A percentile compares a stretch with the other conserved stretches of the same genome.
Conservation (phyloP, 2,113 vertebrate genomes). For the Lagenorhynchus albirostris region DNA sequence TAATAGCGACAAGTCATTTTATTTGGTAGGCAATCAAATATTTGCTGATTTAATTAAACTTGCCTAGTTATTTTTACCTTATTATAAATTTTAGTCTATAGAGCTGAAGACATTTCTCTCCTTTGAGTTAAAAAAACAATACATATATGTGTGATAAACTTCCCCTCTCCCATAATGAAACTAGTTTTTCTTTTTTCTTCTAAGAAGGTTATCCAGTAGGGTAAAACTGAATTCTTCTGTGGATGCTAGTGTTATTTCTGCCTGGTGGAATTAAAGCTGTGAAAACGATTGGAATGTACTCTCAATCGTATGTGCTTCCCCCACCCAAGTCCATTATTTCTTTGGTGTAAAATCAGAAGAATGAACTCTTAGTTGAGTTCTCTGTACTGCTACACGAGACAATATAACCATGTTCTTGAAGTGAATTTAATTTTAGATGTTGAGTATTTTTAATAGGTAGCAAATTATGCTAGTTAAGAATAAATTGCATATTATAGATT, state of each 20-base stretch:
- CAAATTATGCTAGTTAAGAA: constrained; percentile 21
- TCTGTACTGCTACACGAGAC: neutral
- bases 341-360: constrained; percentile 34
- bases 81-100: neutral
- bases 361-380: constrained; percentile 7
- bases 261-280: constrained; percentile 19
- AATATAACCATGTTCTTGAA: constrained; percentile 12
- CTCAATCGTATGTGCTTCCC: neutral
- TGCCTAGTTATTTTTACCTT: constrained; percentile 21
- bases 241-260: constrained; percentile 24
- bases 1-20: neutral
- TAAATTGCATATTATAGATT: neutral
- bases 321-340: neutral
- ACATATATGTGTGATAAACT: neutral
- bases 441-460: neutral
- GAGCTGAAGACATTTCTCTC: neutral
- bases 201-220: neutral
- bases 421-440: constrained; percentile 31
- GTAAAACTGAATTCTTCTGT: constrained; percentile 10
- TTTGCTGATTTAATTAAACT: constrained; percentile 22
- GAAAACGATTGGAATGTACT: neutral
- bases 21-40: constrained; percentile 25
- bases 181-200: neutral
- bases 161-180: neutral
- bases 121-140: neutral